Conservation (phyloP, 2,113 vertebrate genomes). For the Callithrix jacchus region DNA sequence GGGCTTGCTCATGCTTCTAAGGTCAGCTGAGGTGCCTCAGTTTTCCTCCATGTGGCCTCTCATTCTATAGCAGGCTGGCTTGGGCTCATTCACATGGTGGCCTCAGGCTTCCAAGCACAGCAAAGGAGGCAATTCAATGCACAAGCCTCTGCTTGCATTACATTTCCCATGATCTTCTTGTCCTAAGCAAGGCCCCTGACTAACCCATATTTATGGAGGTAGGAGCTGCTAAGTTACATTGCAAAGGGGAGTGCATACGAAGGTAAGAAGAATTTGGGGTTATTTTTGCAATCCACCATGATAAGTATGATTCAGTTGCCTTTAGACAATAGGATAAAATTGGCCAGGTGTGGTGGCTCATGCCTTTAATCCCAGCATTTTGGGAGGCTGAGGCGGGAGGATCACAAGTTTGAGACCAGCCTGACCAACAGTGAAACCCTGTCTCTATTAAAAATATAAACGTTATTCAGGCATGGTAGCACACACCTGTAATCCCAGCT, state of each 20-base stretch:
- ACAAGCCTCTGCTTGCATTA: not conserved
- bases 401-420: too few relatives aligned
- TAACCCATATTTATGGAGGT: not conserved
- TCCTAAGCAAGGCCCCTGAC: not conserved
- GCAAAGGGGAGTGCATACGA: not conserved
- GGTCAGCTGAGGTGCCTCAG: not conserved
- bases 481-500: too few relatives aligned
- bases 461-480: too few relatives aligned
- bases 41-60: not conserved
- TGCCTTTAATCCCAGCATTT: too few relatives aligned
- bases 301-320: not conserved
- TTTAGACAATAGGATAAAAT: not conserved
- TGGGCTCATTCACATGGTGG: not conserved
- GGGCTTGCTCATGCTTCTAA: not conserved
- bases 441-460: too few relatives aligned
- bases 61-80: not conserved
- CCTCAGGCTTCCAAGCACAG: not conserved
- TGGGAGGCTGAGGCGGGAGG: too few relatives aligned
- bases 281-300: not conserved
- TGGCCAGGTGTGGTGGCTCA: too few relatives aligned
- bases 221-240: not conserved
- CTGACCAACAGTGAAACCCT: too few relatives aligned
- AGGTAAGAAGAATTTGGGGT: not conserved
- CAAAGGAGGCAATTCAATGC: too few relatives aligned
- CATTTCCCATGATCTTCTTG: not conserved